phyloP scores from a whole-genome alignment of 2,113 vertebrate genomes.

The Accipiter cooperii region DNA sequence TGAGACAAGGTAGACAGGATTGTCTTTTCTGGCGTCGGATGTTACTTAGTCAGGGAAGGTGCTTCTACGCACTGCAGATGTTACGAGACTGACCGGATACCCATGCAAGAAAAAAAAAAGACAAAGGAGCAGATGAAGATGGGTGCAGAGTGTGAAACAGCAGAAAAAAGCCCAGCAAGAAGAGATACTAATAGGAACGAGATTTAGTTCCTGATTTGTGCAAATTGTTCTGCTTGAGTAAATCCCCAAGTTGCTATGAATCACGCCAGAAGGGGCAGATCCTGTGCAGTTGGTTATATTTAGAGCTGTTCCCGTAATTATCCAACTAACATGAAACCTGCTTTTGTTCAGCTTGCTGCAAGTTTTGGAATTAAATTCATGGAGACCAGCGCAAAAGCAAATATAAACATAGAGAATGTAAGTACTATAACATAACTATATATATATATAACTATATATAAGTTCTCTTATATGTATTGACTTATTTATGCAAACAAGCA shows the following conservation, averaged over 20 bases:
- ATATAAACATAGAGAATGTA: slow-evolving; percentile 97
- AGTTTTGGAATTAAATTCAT: slow-evolving; percentile 97
- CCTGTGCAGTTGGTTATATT: not conserved
- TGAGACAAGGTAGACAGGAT: rapidly evolving
- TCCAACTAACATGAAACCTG: not conserved
- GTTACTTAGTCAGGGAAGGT: not conserved
- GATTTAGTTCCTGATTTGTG: not conserved
- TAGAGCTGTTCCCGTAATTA: not conserved
- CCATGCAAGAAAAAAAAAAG: not conserved
- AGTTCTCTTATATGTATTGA: rapidly evolving
- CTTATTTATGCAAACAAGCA: not conserved
- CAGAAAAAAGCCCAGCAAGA: not conserved
- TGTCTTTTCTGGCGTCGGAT: not conserved
- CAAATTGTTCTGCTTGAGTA: not conserved
- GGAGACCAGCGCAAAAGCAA: slow-evolving; percentile 98
- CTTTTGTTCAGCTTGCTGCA: slow-evolving; percentile 80
- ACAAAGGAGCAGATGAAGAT: not conserved
- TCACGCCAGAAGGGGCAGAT: not conserved
- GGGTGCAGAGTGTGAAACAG: not conserved
- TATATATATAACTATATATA: too few relatives aligned
- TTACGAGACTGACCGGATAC: too few relatives aligned
- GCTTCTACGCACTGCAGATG: rapidly evolving
- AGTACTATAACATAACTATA: slow-evolving; percentile 32
- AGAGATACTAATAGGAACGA: rapidly evolving
- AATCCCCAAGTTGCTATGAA: rapidly evolving